Evolutionary conservation across 2,113 vertebrate species (phyloP), one percentile per base, ranked within the genome.

Genomic region (Albula goreensis): DNA sequence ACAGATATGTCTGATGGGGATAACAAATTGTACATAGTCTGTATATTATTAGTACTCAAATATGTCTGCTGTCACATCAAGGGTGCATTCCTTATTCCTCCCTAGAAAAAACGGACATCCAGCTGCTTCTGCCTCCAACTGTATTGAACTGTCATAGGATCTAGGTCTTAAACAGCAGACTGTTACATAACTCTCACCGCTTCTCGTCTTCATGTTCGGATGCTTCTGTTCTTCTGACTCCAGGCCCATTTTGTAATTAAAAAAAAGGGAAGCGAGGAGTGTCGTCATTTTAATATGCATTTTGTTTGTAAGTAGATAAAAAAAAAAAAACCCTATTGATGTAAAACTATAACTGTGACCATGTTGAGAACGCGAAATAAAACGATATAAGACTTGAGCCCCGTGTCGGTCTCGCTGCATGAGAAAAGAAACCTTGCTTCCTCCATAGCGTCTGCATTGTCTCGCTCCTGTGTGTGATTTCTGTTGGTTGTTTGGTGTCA

Each of bases 301-400:
- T 97, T 93, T 96, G 95, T 96, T 96, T 97, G 95, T 96, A 96
- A 95, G 95, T 96, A 97, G 96, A 95, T 92, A 74, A 94, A 41
- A 41, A 41, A 41, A 41, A 41, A 41, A 41, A 41, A 95, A 94
- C 93, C 93, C 95, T 95, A 91, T 96, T 91, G 93, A 95, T 98
- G 97, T 98, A 96, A 96, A 96, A 96, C 94, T 96, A 95, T 96
- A 97, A 96, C 96, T 97, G 97, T 98, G 96, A 97, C 95, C 90
- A 95, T 96, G 96, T 97, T 96, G 94, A 96, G 92, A 97, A 97
- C 94, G 92, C 95, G 94, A 93, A 98, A 97, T 97, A 97, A 98
- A 98, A 93, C 82, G 91, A 91, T 97, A 96, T 93, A 94, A 94
- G 95, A 95, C 87, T 87, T 88, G 81, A 87, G 86, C 60, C 89